Evolutionary conservation across 2,888 invertebrate genomes (phyloP), one percentile per base, ranked within the genome.

Genomic region (Cephus pulcher): DNA sequence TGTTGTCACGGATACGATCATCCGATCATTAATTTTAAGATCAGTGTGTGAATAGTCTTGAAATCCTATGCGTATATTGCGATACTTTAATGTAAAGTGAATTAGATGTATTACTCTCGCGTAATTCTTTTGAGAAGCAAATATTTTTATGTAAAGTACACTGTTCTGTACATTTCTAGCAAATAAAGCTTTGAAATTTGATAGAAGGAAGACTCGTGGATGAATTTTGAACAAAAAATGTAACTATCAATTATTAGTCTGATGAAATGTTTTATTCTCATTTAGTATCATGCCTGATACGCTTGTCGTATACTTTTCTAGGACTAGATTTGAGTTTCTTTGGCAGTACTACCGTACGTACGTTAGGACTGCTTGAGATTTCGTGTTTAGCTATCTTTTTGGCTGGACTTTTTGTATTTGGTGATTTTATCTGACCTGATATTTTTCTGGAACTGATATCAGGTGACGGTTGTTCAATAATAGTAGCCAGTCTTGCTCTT

Each of bases 381-480:
- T 84, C 83, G 77, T 82, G 83, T 73, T 84, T 85, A 1, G 85
- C 81, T 6, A 86, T 84, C 79, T 86, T 85, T 74, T 85, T 81
- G 6, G 75, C 79, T 23, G 82, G 82, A 70, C 82, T 82, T 56
- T 82, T 82, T 15, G 82, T 80, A 69, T 79, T 80, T 12, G 82
- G 81, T n/a, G 84, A 84, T 78, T 80, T 73, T 32, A 11, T 33
- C 4, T 69, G 34, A 2, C 32, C n/a, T 30, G 56, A n/a, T 35
- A 37, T 69, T 73, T 73, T 78, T 12, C 33, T 4, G 23, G 73
- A 34, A 9, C 69, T 68, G 11, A 76, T 30, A 34, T 76, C 73
- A 77, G 35, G 76, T 73, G 70, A 77, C 75, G 73, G 74, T 34
- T 32, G 70, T 76, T 84, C 85, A 9, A 69, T 82, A 78, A 85